phyloP scores from a whole-genome alignment of 1,140 invertebrate genomes.

The Stegodyphus dumicola region DNA sequence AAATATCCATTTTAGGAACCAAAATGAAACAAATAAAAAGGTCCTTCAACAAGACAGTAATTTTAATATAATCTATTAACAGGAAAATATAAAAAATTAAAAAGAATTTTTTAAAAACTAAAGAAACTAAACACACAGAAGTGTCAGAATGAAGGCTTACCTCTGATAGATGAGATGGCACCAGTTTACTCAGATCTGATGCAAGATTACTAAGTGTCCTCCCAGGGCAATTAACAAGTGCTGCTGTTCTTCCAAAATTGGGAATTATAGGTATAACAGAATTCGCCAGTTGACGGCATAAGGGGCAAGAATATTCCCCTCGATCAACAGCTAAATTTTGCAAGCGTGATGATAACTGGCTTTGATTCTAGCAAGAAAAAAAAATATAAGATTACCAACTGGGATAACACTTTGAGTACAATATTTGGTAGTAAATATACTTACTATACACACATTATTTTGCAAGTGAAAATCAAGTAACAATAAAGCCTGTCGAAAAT shows the following conservation, averaged over 20 bases:
- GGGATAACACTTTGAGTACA: too few species aligned
- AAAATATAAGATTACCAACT: not conserved
- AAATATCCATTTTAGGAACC: too few species aligned
- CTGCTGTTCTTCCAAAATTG: conserved; percentile 76
- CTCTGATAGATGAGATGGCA: conserved; percentile 29
- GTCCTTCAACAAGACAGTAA: too few species aligned
- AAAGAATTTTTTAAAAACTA: not conserved
- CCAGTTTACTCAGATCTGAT: conserved; percentile 47
- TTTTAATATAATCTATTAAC: too few species aligned
- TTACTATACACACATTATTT: not conserved
- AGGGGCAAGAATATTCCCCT: conserved; percentile 92
- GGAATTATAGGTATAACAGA: conserved; percentile 89
- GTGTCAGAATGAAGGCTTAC: conserved; percentile 7
- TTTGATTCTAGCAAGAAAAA: conserved; percentile 63
- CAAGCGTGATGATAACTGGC: conserved; percentile 61
- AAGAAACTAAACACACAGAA: not conserved
- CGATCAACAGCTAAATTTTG: conserved; percentile 69
- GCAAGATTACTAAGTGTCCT: conserved; percentile 68
- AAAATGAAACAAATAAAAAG: too few species aligned
- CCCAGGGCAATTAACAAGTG: conserved; percentile 72
- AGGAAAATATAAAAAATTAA: not conserved
- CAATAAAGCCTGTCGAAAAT: not conserved
- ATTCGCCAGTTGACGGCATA: conserved; percentile 94
- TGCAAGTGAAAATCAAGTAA: not conserved
- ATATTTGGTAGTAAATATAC: too few species aligned